phyloP scores from a whole-genome alignment of 2,888 invertebrate genomes.

The Chrysomela aeneicollis region DNA sequence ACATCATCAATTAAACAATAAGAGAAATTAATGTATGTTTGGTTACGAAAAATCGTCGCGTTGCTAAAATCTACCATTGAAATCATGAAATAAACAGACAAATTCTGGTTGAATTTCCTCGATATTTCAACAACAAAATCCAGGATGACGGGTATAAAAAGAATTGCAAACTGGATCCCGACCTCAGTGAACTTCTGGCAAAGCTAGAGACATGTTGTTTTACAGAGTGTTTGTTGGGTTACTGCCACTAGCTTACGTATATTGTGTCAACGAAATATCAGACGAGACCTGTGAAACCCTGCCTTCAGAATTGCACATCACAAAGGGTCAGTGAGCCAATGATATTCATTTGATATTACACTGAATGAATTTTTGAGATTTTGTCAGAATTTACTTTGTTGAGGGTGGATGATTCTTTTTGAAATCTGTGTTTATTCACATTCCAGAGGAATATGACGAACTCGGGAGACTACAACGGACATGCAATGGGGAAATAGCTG shows the following conservation, averaged over 20 bases:
- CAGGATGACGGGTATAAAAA: conserved; percentile 37
- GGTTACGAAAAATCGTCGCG: too few species aligned
- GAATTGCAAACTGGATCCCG: conserved; percentile 11
- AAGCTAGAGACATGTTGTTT: conserved; percentile 41
- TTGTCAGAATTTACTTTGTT: too few species aligned
- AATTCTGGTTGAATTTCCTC: neutral
- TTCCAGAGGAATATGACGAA: conserved; percentile 86
- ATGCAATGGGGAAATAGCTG: conserved; percentile 88
- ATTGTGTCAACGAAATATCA: conserved; percentile 52
- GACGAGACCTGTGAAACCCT: conserved; percentile 87
- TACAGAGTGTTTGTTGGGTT: conserved; percentile 43
- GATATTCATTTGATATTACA: neutral
- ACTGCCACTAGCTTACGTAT: conserved; percentile 44
- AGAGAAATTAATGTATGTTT: neutral
- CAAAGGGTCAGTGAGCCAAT: conserved; percentile 71
- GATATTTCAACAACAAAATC: conserved; percentile 22
- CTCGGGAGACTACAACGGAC: conserved; percentile 83
- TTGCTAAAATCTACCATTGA: too few species aligned
- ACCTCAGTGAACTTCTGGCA: conserved; percentile 33
- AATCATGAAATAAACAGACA: neutral
- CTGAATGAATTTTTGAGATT: too few species aligned
- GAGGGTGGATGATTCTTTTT: too few species aligned
- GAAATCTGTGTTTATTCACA: too few species aligned
- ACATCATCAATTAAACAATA: neutral
- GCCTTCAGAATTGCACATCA: conserved; percentile 85